Evolutionary conservation across 2,888 invertebrate species (phyloP).

Genomic region (Periphyllus acericola): DNA sequence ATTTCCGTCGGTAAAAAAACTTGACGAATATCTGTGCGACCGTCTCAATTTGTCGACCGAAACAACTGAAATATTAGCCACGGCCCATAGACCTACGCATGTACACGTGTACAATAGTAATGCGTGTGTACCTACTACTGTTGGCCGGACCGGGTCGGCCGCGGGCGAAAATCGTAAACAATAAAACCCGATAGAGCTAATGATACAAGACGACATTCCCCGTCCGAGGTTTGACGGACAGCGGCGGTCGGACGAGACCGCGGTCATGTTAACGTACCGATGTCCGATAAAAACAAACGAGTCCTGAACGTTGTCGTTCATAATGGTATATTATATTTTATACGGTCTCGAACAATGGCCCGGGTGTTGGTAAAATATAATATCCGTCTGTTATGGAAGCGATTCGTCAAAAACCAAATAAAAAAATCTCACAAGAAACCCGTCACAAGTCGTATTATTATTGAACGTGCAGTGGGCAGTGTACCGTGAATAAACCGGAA

Average conservation of each 20-base stretch:
- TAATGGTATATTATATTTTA: not conserved
- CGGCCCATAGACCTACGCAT: not conserved
- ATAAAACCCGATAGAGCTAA: constrained; percentile 17
- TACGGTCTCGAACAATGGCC: not conserved
- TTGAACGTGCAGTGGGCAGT: no score
- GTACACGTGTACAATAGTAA: not conserved
- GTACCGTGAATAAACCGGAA: no score
- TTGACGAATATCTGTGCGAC: constrained; percentile 33
- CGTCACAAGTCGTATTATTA: not conserved
- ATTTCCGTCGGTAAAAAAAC: not conserved
- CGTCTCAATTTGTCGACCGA: not conserved
- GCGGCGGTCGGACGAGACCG: not conserved
- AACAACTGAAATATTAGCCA: constrained; percentile 12
- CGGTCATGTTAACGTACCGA: not conserved
- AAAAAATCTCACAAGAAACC: not conserved
- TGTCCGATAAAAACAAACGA: not conserved
- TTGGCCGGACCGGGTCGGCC: not conserved
- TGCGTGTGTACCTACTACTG: not conserved
- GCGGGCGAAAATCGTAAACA: constrained; percentile 9
- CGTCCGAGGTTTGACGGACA: not conserved
- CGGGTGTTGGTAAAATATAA: not conserved
- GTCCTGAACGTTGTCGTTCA: not conserved
- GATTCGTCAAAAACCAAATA: not conserved
- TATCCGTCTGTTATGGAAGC: not conserved
- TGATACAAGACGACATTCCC: not conserved